Evolutionary conservation across 2,888 invertebrate species (phyloP).

Genomic region (Nomada ruficornis): DNA sequence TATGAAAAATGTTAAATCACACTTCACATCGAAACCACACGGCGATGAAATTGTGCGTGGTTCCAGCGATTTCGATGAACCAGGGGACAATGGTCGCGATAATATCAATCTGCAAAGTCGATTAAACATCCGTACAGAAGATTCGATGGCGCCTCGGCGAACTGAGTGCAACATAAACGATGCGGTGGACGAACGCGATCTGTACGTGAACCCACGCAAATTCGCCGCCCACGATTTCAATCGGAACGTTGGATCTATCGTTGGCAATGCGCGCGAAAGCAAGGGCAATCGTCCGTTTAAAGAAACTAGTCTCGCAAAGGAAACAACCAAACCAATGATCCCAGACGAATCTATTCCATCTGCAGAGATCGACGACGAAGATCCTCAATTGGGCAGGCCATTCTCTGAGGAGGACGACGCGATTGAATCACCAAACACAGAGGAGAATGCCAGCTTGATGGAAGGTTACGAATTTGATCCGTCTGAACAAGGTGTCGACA

Average conservation of each 20-base stretch:
- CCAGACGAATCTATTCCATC: background rate
- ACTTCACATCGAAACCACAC: conserved; percentile 56
- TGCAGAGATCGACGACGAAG: background rate
- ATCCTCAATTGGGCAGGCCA: background rate
- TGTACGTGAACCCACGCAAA: background rate
- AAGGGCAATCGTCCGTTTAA: too few relatives aligned
- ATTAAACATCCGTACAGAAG: background rate
- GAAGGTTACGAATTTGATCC: background rate
- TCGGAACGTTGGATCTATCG: background rate
- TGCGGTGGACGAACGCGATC: conserved; percentile 6
- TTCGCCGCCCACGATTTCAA: background rate
- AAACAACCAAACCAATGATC: background rate
- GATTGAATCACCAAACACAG: conserved; percentile 10
- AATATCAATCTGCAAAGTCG: background rate
- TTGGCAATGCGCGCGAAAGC: background rate
- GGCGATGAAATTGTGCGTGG: conserved; percentile 6
- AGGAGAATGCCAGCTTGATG: conserved; percentile 22
- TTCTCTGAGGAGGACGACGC: background rate
- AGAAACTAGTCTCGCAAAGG: background rate
- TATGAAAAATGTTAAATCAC: conserved; percentile 50
- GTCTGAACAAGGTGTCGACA: background rate
- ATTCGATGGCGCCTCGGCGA: background rate
- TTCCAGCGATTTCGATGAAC: conserved; percentile 1
- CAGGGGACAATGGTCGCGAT: background rate
- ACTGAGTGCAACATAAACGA: too few relatives aligned